Percentiles rank a stretch among this genome's conserved stretches.
Conservation (phyloP, 2,113 vertebrate species). For the Bothrops jararaca region DNA sequence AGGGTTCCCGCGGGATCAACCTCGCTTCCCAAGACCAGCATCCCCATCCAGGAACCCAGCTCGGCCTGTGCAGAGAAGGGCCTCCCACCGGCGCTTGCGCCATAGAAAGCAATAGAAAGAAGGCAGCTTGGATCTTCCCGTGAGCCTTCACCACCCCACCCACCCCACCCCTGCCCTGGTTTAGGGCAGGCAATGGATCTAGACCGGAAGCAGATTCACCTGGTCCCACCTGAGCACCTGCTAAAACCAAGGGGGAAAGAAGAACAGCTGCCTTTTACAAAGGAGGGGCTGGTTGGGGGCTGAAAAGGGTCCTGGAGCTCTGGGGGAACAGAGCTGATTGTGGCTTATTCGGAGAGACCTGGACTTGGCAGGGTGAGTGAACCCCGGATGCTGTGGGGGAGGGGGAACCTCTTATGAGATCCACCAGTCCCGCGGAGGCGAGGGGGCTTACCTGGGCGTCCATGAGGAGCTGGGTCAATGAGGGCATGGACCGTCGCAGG, state of each 20-base stretch:
- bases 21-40: too few species aligned
- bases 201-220: not conserved
- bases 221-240: not conserved
- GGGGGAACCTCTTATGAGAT: not conserved
- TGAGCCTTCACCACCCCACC: not conserved
- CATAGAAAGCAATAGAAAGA: not conserved
- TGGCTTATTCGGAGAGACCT: not conserved
- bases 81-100: not conserved
- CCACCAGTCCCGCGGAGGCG: not conserved
- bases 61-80: not conserved
- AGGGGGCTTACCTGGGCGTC: slow-evolving; percentile 84
- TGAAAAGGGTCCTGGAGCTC: not conserved
- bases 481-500: slow-evolving; percentile 83
- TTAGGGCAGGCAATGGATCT: not conserved
- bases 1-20: not conserved
- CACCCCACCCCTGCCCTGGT: fast-evolving
- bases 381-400: fast-evolving
- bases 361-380: not conserved
- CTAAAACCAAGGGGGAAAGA: not conserved
- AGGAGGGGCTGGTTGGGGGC: not conserved
- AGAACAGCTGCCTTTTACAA: not conserved
- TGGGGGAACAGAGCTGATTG: not conserved
- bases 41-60: not conserved
- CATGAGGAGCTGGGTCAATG: slow-evolving; percentile 89
- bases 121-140: not conserved